Base-by-base conservation (phyloP, 2,888 invertebrate genomes). In the Phortica okadai region DNA sequence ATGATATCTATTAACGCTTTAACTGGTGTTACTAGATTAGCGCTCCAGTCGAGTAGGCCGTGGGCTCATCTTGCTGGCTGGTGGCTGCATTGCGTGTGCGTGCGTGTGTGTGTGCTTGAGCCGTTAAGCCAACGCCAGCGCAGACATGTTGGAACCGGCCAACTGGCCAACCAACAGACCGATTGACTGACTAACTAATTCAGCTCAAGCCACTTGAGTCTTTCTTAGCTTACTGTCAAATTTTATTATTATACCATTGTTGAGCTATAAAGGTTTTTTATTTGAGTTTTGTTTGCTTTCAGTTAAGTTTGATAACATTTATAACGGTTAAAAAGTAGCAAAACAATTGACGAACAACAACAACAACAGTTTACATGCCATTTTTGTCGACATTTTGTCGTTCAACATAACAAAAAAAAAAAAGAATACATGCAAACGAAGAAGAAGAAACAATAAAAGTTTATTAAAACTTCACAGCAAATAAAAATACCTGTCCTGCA, bases 1-100 rank as follows among this genome's bases (percentile, higher is more conserved):
- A 82, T 84, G 87, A 88, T 89, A 89, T 88, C 88, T 89, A 89
- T 89, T 89, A 89, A 84, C 86, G 86, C 87, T 86, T 83, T 83
- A 81, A 83, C 83, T 83, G 79, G 82, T 83, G 81, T 84, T 84
- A 84, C 87, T 82, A 85, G 87, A 84, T 86, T 84, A 84, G 79
- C 83, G 21, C 56, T 3, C 50, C 3, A 50, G 10, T 2, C 50
- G 14, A 3, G 50, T 50, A 14, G 50, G 50, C 14, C 67, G 45
- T 72, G 73, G 45, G 56, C 41, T 44, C 44, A 56, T 72, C 72
- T 72, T 72, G 72, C 69, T 14, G 44, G 6, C 45, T 69, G 14
- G 3, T 69, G 14, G 3, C n/a, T 69, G 44, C 42, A 45, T 45
- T 2, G 50, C 58, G 33, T 58, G 41, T 75, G 14, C 73, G 73